A percentile compares a stretch with the other conserved stretches of the same genome.
Evolutionary conservation across 2,888 invertebrate genomes (phyloP).

Genomic region (Erebia ligea): DNA sequence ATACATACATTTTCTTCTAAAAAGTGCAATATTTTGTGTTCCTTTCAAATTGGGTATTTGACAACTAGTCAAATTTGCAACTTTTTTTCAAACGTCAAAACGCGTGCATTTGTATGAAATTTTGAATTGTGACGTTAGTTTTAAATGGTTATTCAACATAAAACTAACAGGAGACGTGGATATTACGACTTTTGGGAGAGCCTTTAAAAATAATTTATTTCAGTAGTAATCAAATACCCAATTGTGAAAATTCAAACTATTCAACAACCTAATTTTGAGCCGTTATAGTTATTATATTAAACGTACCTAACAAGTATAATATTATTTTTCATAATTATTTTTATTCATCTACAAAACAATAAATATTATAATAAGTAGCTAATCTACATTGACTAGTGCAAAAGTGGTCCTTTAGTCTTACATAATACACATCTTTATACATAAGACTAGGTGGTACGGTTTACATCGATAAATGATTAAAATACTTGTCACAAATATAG

Average conservation of each 20-base stretch:
- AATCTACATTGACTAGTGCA: constrained; percentile 34
- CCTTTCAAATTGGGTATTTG: too few relatives aligned
- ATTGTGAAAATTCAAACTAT: neutral
- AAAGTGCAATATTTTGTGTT: neutral
- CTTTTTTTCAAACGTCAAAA: too few relatives aligned
- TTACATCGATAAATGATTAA: too few relatives aligned
- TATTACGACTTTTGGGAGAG: too few relatives aligned
- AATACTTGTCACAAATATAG: too few relatives aligned
- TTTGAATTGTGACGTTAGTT: too few relatives aligned
- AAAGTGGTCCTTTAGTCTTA: constrained; percentile 35
- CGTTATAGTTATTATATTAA: neutral
- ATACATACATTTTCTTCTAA: neutral
- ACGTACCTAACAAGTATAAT: neutral
- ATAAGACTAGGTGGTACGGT: neutral
- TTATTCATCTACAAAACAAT: neutral
- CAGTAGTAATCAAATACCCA: too few relatives aligned
- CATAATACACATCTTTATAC: constrained; percentile 3
- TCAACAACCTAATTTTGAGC: neutral
- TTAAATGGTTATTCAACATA: too few relatives aligned
- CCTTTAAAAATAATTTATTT: too few relatives aligned
- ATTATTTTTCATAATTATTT: neutral
- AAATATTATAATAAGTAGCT: neutral
- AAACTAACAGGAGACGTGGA: too few relatives aligned
- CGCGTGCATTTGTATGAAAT: too few relatives aligned
- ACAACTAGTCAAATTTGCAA: too few relatives aligned